Evolutionary conservation across 2,113 vertebrate species (phyloP).

Genomic region (Coptodon rendalli): DNA sequence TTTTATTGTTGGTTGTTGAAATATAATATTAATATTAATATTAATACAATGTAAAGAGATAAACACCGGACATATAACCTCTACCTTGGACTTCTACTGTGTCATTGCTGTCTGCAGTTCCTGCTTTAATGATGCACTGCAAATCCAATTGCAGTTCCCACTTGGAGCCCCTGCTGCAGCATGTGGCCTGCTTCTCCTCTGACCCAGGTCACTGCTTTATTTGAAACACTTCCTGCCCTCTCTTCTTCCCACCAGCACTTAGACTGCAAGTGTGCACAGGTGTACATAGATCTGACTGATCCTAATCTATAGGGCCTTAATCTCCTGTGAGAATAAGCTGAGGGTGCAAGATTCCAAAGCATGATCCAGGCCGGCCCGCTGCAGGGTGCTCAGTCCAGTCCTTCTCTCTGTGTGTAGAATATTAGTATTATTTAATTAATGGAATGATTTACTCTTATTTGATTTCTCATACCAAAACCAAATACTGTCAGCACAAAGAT

Average conservation of each 20-base stretch:
- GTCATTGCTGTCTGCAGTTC: not conserved
- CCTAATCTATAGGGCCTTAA: slow-evolving; percentile 37
- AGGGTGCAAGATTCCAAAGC: not conserved
- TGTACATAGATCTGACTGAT: slow-evolving; percentile 13
- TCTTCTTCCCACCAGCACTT: not conserved
- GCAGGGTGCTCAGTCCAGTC: not conserved
- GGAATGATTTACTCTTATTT: not conserved
- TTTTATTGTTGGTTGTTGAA: not conserved
- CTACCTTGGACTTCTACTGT: not conserved
- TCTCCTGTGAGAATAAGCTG: slow-evolving; percentile 25
- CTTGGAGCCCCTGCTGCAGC: not conserved
- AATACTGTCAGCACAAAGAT: not conserved
- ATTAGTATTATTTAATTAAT: not conserved
- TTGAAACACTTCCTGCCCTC: not conserved
- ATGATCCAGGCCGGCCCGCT: not conserved
- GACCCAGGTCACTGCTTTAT: not conserved
- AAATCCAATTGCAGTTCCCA: not conserved
- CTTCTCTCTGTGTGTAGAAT: not conserved
- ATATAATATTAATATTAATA: not conserved
- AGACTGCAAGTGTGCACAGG: not conserved
- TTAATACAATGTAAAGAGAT: not conserved
- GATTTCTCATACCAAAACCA: not conserved
- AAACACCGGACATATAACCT: not conserved
- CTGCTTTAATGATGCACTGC: not conserved
- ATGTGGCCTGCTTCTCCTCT: not conserved